These are phyloP conservation scores for Monomorium pharaonis DNA, from an alignment of 1,140 invertebrate genomes.

Conservation along the genomic window DNA sequence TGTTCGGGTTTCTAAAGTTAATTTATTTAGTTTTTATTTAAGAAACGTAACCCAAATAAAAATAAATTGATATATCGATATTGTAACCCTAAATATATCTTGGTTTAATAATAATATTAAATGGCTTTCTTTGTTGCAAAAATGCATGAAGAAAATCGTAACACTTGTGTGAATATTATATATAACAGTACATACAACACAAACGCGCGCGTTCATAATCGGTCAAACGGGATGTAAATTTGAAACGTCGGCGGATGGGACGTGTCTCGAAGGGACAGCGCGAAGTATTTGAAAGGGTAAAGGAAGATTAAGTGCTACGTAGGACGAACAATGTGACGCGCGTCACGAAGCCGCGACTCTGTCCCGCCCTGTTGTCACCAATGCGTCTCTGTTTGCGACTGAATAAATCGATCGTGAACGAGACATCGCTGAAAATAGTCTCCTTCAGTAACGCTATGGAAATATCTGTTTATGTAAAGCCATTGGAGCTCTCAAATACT, in stretches of 20 bases:
- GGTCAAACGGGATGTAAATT: constrained; percentile 61
- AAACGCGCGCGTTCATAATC: constrained; percentile 23
- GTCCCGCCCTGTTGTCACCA: constrained; percentile 60
- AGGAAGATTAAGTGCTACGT: constrained; percentile 71
- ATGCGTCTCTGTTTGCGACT: constrained; percentile 52
- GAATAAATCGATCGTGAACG: constrained; percentile 69
- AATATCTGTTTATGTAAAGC: constrained; percentile 12
- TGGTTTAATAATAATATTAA: neutral
- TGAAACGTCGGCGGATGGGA: neutral
- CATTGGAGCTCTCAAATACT: neutral
- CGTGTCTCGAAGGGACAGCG: constrained; percentile 16
- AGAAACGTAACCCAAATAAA: too few relatives aligned
- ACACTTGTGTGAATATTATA: neutral
- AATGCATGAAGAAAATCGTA: neutral
- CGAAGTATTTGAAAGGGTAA: constrained; percentile 40
- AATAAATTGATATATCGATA: too few relatives aligned
- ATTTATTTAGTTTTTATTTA: too few relatives aligned
- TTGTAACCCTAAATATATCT: neutral
- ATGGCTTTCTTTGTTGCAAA: neutral
- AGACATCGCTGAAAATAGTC: constrained; percentile 47
- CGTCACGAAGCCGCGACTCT: constrained; percentile 47
- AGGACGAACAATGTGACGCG: constrained; percentile 70
- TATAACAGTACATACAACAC: constrained; percentile 12
- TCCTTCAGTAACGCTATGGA: neutral
- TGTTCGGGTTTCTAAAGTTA: too few relatives aligned